Evolutionary conservation across 2,888 invertebrate genomes (phyloP).

Genomic region (Drosophila tripunctata): DNA sequence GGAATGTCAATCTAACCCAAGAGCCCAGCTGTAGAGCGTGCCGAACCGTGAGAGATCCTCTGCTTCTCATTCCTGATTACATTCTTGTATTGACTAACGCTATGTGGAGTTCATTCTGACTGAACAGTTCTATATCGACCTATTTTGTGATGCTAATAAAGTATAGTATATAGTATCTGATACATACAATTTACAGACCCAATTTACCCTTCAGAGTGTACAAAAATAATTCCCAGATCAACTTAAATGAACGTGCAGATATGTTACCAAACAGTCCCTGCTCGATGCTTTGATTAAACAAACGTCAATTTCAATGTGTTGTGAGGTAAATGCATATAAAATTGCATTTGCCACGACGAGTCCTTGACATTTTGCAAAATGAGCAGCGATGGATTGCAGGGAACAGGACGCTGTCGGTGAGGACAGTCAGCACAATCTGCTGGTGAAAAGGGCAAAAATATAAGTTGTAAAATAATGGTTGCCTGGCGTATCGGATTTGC

Average conservation of each 20-base stretch:
- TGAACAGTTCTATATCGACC: too few relatives aligned
- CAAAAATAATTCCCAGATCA: too few relatives aligned
- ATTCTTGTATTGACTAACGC: too few relatives aligned
- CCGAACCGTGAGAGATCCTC: too few relatives aligned
- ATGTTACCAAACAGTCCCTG: not conserved
- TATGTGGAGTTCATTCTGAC: too few relatives aligned
- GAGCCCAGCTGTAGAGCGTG: too few relatives aligned
- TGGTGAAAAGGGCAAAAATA: not conserved
- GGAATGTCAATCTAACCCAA: too few relatives aligned
- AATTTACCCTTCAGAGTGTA: too few relatives aligned
- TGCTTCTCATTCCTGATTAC: too few relatives aligned
- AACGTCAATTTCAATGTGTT: conserved; percentile 38
- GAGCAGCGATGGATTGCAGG: conserved; percentile 33
- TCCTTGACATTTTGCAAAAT: conserved; percentile 75
- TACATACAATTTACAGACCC: too few relatives aligned
- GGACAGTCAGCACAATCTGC: not conserved
- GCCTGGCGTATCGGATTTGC: conserved; percentile 38
- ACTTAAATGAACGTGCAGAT: not conserved
- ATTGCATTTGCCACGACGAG: conserved; percentile 60
- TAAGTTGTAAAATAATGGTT: conserved; percentile 63
- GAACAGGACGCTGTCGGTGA: not conserved
- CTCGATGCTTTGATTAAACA: conserved; percentile 42
- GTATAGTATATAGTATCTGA: too few relatives aligned
- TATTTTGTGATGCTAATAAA: too few relatives aligned
- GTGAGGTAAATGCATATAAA: conserved; percentile 66